Base-by-base conservation (phyloP, 2,888 invertebrate species). In the Arrhopalites spinosus region DNA sequence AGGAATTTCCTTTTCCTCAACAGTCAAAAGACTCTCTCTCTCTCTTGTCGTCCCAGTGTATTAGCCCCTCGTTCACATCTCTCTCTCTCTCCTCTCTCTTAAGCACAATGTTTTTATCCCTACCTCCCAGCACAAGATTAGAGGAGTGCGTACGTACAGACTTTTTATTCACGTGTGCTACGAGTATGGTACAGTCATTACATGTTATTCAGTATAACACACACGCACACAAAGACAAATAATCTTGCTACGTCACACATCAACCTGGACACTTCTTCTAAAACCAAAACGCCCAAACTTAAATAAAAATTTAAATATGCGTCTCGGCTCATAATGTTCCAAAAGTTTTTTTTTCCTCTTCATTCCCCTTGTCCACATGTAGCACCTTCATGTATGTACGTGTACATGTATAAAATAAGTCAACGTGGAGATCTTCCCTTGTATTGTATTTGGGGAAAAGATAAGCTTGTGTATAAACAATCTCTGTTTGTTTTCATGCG, bases 1-100 rank as follows among this genome's bases (percentile, higher is more conserved):
- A 79, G 78, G 76, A 78, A 77, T 74, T 77, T 78, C 76, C 77
- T 75, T 71, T 80, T 74, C 72, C 66, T 69, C 53, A n/a, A 53
- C 17, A 53, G 17, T 53, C 53, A n/a, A n/a, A 36, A 59, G 59
- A n/a, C 59, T 59, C 59, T 36, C 36, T 36, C 3, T 36, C 36
- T 36, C 36, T 36, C 11, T 11, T 36, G 3, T 36, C 11, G 3
- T 36, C 36, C 11, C 11, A 36, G 3, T 36, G 11, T 36, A 7
- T 36, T 3, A 36, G 11, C 3, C 36, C 36, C 36, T 36, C 11
- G 5, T 36, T 36, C 36, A 36, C 36, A 7, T 36, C 36, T 7
- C 11, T 11, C 36, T 36, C 36, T 36, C 36, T 36, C 36, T 36
- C 36, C 5, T 36, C 36, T 3, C 11, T 36, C 11, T n/a, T n/a